Base-by-base conservation (phyloP, 2,888 invertebrate species). In the Halictus quadricinctus region DNA sequence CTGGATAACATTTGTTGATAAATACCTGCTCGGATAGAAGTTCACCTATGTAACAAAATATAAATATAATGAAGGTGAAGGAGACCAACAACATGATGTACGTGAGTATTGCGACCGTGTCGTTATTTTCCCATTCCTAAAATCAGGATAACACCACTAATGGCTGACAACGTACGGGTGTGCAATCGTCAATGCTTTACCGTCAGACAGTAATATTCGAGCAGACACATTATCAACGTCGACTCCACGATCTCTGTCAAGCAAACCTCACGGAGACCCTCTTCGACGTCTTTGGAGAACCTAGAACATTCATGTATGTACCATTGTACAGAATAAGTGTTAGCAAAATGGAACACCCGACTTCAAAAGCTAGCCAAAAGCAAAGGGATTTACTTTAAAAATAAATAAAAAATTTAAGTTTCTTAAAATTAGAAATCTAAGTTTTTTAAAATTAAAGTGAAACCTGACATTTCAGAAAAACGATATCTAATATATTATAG, bases 131-230 rank as follows among this genome's bases (percentile, higher is more conserved):
- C 88, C 87, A 88, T 54, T 84, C 85, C 90, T 72, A 84, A 73
- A 74, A 69, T n/a, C 7, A 50, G 46, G 18, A 10, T 13, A 36
- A 43, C 25, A 60, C 60, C 50, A 29, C 10, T 48, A 3, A 93
- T 73, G 29, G 91, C 41, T 90, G 89, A 13, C 79, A 25, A 41
- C 8, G 58, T 66, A 18, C 8, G 15, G 3, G 18, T 15, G 6
- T 18, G 7, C 36, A 36, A 21, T 46, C 1, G 18, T n/a, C n/a
- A 43, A 21, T 43, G 0, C 18, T 58, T 64, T 91, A 93, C 93
- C 91, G 87, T 90, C 70, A 93, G 90, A 43, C 92, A 89, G 58
- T 91, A 93, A 86, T 92, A 94, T 81, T 91, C 93, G 18, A 93
- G 86, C 48, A 93, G 89, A 66, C 94, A 94, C 69, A 93, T 92